phyloP scores from a whole-genome alignment of 2,797 vertebrate species.

The Austrolebias charrua region DNA sequence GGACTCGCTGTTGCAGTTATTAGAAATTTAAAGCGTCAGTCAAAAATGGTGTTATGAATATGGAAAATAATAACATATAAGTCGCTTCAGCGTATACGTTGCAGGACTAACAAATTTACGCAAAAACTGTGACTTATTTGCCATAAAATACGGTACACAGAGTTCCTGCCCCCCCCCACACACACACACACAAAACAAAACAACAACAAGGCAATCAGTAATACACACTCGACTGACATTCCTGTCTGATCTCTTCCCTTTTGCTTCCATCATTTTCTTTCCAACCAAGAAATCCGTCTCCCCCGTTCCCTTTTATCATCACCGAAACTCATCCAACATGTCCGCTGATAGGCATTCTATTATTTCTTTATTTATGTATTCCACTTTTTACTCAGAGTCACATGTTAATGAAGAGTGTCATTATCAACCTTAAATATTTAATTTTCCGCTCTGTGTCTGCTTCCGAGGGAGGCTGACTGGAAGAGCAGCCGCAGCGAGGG shows the following conservation, averaged over 20 bases:
- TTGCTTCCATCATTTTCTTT: constrained; percentile 67
- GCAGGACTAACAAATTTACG: too few relatives aligned
- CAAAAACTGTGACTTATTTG: too few relatives aligned
- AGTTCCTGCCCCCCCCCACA: too few relatives aligned
- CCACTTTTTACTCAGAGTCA: constrained; percentile 81
- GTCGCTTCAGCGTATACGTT: too few relatives aligned
- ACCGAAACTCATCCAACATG: constrained; percentile 67
- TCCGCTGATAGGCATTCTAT: constrained; percentile 73
- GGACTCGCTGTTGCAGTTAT: too few relatives aligned
- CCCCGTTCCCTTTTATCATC: constrained; percentile 59
- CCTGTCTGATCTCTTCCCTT: constrained; percentile 67
- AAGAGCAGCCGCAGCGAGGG: constrained; percentile 44
- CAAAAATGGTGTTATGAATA: too few relatives aligned
- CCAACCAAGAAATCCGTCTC: constrained; percentile 60
- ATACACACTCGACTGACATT: constrained; percentile 55
- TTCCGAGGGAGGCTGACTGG: constrained; percentile 71
- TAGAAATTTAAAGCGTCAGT: too few relatives aligned
- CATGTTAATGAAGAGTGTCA: constrained; percentile 83
- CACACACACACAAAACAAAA: too few relatives aligned
- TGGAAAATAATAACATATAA: too few relatives aligned
- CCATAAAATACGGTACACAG: too few relatives aligned
- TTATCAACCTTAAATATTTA: constrained; percentile 83
- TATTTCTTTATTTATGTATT: constrained; percentile 83
- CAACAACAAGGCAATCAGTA: constrained; percentile 60
- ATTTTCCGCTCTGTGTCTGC: constrained; percentile 80